Base-by-base conservation (phyloP, 2,797 vertebrate genomes). In the Gila robusta region DNA sequence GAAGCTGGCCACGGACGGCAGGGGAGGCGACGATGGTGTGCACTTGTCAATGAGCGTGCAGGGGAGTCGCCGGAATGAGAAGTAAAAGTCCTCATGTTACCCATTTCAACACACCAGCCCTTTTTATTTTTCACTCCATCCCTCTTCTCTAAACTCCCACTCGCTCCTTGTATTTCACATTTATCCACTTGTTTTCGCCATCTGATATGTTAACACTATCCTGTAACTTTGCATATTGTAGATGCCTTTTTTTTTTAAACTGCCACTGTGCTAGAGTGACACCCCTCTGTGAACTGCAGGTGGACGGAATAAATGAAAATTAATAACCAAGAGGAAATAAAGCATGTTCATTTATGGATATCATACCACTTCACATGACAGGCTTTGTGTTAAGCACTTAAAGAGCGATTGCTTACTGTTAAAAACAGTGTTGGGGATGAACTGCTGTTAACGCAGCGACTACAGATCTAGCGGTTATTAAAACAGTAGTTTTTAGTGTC, bases 1-100 rank as follows among this genome's bases (percentile, higher is more conserved):
- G 88, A 73, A 88, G 78, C 88, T 88, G 88, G 88, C 93, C 80
- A 90, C 49, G 47, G 79, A 59, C 41, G 84, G 81, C 76, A 47
- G 82, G 76, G 86, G 82, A 79, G 81, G 72, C 52, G 77, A 54
- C 37, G 49, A 59, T 6, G 26, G 52, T 39, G 79, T 54, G 78
- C 71, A 41, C 83, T 88, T 56, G 80, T 82, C 82, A 79, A 83
- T 86, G 82, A 83, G 80, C 76, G 37, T 54, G 52, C 87, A 82
- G 62, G 67, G 88, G 85, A 83, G 88, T 83, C 84, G 52, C 62
- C 39, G 14, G 37, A 79, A 84, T 86, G 77, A 87, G 79, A 69
- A 69, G 47, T 64, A 76, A 81, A 87, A 84, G 70, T 69, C 44
- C 73, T 78, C 3, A 59, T 62, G 64, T 67, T 78, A 69, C 37